Evolutionary conservation across 1,140 invertebrate genomes (phyloP).

Genomic region (Drosophila hydei): DNA sequence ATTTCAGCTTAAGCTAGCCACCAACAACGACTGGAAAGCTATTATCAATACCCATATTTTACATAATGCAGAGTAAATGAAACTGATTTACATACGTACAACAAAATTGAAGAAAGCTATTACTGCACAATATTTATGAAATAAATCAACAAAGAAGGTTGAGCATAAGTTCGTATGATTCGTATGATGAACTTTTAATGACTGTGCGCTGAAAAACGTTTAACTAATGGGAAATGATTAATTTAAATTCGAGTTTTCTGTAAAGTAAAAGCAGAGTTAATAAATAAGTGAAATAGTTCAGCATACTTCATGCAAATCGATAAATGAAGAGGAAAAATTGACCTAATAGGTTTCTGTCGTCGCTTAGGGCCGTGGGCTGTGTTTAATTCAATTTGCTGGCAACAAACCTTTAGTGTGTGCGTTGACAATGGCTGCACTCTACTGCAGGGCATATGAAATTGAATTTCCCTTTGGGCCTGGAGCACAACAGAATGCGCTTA

Average conservation of each 20-base stretch:
- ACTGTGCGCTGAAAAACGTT: too few relatives aligned
- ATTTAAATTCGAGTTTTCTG: not conserved
- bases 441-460: slow-evolving; percentile 28
- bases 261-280: not conserved
- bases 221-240: too few relatives aligned
- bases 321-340: not conserved
- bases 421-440: slow-evolving; percentile 6
- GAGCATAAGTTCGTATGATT: too few relatives aligned
- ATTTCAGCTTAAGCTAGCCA: slow-evolving; percentile 12
- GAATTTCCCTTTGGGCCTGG: slow-evolving; percentile 22
- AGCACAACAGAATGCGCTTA: slow-evolving; percentile 29
- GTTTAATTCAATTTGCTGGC: slow-evolving; percentile 27
- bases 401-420: slow-evolving; percentile 2
- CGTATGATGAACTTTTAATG: slow-evolving; percentile 16
- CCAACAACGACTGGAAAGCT: slow-evolving; percentile 37
- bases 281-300: not conserved
- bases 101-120: too few relatives aligned
- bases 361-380: not conserved
- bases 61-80: not conserved
- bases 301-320: not conserved
- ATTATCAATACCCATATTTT: slow-evolving; percentile 5
- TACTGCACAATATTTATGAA: too few relatives aligned
- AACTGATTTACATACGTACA: too few relatives aligned
- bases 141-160: too few relatives aligned
- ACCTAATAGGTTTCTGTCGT: not conserved